Evolutionary conservation across 35 echinoderm and acorn worm species (phyloP), one percentile per base, ranked within the genome.

Genomic region (Ophiothrix spiculata): DNA sequence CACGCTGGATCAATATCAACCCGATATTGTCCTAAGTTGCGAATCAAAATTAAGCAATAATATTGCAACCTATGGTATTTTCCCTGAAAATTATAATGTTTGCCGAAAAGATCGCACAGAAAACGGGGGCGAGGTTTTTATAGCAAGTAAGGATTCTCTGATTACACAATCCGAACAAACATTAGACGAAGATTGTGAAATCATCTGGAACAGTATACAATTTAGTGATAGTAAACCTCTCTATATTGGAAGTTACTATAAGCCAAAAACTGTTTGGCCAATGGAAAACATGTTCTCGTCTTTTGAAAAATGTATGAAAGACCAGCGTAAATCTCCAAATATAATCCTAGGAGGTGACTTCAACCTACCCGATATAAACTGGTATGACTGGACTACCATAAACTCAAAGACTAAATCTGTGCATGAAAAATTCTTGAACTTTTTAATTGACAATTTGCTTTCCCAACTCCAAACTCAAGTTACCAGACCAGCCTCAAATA

Each of bases 311-410:
- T 28, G 2, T 64, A 0, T 74, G 19, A 12, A 74, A 74, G 46
- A 19, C 56, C 42, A 84, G 45, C 16, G 10, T 29, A 84, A 84
- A 54, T 64, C 49, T 10, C 45, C 60, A 16, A 60, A 84, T n/a
- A 74, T 84, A 19, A 84, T 84, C 1, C 56, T 84, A 45, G 40
- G 81, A 64, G 81, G 81, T 46, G 81, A 84, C 32, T 84, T 84
- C 49, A 84, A 84, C 40, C 81, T 84, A 31, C 81, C 81, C 1
- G 81, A 84, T 35, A 84, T 84, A 4, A 33, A 74, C 34, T 84
- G 81, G 81, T 14, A 60, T 34, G 17, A 41, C 33, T 56, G 81
- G 37, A 17, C 3, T 31, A 1, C 34, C 31, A 64, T 21, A 39
- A 84, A 31, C 64, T 0, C 3, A 6, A 84, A 69, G 21, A 6